Conservation (phyloP, 2,797 vertebrate species). For the Pangasius larnaudii region DNA sequence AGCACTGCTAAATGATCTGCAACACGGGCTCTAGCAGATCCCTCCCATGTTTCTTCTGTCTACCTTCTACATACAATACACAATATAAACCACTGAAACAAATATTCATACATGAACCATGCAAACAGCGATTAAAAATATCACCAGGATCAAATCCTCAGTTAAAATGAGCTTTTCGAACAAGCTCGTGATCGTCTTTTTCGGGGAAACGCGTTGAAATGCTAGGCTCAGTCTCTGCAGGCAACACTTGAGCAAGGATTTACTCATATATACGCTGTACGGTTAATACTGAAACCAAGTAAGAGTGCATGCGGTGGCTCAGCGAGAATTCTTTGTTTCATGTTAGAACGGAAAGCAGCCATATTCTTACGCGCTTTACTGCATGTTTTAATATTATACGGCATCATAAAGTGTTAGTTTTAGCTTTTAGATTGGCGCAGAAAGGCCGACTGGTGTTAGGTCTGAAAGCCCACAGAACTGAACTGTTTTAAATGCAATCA, state of each 20-base stretch:
- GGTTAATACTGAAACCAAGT: neutral
- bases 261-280: slow-evolving; percentile 6
- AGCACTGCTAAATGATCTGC: slow-evolving; percentile 17
- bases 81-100: slow-evolving; percentile 77
- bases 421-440: neutral
- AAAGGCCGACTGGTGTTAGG: slow-evolving; percentile 4
- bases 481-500: slow-evolving; percentile 39
- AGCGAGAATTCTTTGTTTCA: neutral
- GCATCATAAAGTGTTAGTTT: neutral
- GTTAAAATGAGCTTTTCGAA: slow-evolving; percentile 62
- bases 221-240: slow-evolving; percentile 85
- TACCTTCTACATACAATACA: slow-evolving; percentile 68
- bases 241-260: slow-evolving; percentile 69
- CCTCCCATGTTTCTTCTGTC: slow-evolving; percentile 23
- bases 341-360: slow-evolving; percentile 1
- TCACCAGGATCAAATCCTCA: slow-evolving; percentile 64
- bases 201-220: slow-evolving; percentile 63
- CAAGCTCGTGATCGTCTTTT: slow-evolving; percentile 55
- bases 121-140: slow-evolving; percentile 79
- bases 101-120: slow-evolving; percentile 79
- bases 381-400: neutral
- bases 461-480: slow-evolving; percentile 7
- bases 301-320: slow-evolving; percentile 16
- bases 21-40: slow-evolving; percentile 42
- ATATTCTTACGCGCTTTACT: neutral